Conservation (phyloP, 2,888 invertebrate species). For the Pollenia angustigena region DNA sequence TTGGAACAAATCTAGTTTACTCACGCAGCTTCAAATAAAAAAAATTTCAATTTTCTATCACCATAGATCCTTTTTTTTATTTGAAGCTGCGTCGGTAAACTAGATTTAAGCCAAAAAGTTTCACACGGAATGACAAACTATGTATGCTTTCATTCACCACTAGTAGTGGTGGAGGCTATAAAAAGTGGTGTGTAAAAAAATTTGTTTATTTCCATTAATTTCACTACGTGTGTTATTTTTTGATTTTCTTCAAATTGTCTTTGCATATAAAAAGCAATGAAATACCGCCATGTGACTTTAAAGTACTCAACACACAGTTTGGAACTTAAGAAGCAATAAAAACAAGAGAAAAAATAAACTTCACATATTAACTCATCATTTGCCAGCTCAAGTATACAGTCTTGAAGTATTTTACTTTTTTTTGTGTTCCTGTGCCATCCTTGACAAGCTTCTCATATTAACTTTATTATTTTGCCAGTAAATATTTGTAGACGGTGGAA, state of each 20-base stretch:
- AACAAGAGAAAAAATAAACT: constrained; percentile 19
- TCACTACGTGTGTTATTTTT: too few relatives aligned
- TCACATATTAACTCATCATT: constrained; percentile 71
- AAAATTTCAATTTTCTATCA: too few relatives aligned
- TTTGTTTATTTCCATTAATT: too few relatives aligned
- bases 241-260: background rate
- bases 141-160: too few relatives aligned
- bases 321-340: background rate
- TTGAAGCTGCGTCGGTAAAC: too few relatives aligned
- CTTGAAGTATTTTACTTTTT: constrained; percentile 48
- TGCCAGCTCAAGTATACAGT: constrained; percentile 48
- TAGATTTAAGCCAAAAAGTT: too few relatives aligned
- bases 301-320: constrained; percentile 1
- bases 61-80: too few relatives aligned
- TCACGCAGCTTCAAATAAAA: too few relatives aligned
- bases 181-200: too few relatives aligned
- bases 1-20: too few relatives aligned
- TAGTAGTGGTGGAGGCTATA: too few relatives aligned
- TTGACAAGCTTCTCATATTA: constrained; percentile 59
- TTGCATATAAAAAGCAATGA: background rate
- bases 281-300: background rate
- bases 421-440: background rate
- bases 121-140: too few relatives aligned
- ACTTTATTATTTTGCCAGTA: constrained; percentile 60
- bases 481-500: background rate